A percentile compares a stretch with the other conserved stretches of the same genome.
phyloP scores from a whole-genome alignment of 2,888 invertebrate species.

The Penaeus monodon region DNA sequence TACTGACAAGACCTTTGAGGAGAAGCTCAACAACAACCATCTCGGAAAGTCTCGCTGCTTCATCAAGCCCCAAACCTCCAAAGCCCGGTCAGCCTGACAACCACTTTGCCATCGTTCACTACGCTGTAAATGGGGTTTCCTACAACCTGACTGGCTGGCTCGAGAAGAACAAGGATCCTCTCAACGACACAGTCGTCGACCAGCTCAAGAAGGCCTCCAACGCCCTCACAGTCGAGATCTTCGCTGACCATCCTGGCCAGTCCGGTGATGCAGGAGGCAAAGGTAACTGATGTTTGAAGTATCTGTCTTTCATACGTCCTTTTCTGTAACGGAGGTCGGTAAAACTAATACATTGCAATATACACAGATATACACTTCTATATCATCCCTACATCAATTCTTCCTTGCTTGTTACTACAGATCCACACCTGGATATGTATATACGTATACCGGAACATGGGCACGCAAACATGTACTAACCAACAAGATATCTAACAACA shows the following conservation, averaged over 20 bases:
- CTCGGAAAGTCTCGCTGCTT: constrained; percentile 98
- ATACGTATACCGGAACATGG: too few relatives aligned
- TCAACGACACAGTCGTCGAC: constrained; percentile 99
- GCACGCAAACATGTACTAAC: too few relatives aligned
- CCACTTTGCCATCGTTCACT: constrained; percentile 99
- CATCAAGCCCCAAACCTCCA: constrained; percentile 95
- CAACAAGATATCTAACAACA: too few relatives aligned
- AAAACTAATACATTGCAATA: too few relatives aligned
- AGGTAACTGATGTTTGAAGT: too few relatives aligned
- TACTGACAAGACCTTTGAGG: constrained; percentile 97
- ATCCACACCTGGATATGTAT: too few relatives aligned
- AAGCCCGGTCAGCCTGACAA: constrained; percentile 97
- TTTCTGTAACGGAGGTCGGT: constrained; percentile 65
- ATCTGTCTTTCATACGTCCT: too few relatives aligned
- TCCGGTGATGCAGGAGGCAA: constrained; percentile 79
- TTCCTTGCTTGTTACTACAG: too few relatives aligned
- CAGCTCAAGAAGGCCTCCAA: constrained; percentile 94
- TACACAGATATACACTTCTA: too few relatives aligned
- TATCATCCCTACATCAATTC: too few relatives aligned
- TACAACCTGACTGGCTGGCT: constrained; percentile 99
- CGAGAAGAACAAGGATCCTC: constrained; percentile 99
- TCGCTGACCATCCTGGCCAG: constrained; percentile 94
- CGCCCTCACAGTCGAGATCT: constrained; percentile 89
- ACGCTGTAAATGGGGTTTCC: constrained; percentile 98
- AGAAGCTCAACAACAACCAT: constrained; percentile 98